These are phyloP conservation scores for Nineta flava DNA, from an alignment of 2,888 invertebrate genomes.

Conservation along the genomic window DNA sequence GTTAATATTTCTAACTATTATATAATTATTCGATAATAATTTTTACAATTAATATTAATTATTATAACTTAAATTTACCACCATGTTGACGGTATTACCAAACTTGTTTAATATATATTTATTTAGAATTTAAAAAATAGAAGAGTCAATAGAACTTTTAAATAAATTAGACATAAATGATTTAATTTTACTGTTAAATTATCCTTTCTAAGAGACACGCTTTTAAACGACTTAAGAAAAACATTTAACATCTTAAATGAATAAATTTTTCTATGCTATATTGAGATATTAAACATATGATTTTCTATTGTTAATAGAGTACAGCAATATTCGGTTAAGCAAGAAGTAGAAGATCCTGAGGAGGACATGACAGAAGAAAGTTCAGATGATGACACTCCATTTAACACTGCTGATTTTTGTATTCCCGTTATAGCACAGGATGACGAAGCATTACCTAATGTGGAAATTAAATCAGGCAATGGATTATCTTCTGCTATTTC, in stretches of 20 bases:
- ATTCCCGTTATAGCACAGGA: slow-evolving; percentile 3
- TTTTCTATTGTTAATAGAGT: not conserved
- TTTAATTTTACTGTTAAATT: no score
- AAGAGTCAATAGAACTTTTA: no score
- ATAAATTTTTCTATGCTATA: no score
- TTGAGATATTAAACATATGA: no score
- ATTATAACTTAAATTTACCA: no score
- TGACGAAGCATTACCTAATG: not conserved
- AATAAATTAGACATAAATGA: no score
- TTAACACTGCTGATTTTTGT: slow-evolving; percentile 2
- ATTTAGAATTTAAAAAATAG: no score
- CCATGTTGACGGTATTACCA: no score
- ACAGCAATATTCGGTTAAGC: not conserved
- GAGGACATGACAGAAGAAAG: not conserved
- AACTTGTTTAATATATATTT: no score
- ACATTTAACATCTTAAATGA: no score
- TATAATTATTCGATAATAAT: not conserved
- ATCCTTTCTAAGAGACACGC: no score
- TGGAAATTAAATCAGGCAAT: not conserved
- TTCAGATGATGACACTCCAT: slow-evolving; percentile 1
- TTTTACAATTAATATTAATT: not conserved
- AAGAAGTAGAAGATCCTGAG: not conserved
- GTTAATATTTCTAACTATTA: not conserved
- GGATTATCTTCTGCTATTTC: not conserved
- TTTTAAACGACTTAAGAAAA: no score